A percentile compares a stretch with the other conserved stretches of the same genome.
Evolutionary conservation across 1,140 invertebrate genomes (phyloP).

Genomic region (Contarinia nasturtii): DNA sequence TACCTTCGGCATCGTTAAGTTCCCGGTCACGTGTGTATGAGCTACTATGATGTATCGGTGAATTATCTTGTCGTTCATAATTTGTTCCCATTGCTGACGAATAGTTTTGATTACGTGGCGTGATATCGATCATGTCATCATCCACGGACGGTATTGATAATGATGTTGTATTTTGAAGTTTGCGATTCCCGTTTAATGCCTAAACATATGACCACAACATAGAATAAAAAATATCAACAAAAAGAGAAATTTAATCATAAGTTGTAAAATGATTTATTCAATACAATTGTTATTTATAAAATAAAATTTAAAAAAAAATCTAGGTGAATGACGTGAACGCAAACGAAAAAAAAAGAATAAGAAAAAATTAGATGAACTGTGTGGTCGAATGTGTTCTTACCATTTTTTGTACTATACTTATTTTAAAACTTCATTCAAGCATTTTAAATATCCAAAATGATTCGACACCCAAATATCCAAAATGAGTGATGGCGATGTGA

Average conservation of each 20-base stretch:
- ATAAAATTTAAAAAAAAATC: too few species aligned
- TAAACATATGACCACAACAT: conserved; percentile 6
- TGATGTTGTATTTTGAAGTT: conserved; percentile 12
- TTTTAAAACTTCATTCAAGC: too few species aligned
- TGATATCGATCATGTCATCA: conserved; percentile 47
- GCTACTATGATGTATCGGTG: conserved; percentile 14
- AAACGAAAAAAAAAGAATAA: not conserved
- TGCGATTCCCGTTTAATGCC: conserved; percentile 12
- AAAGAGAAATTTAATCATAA: not conserved
- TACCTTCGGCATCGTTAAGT: conserved; percentile 15
- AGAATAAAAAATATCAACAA: conserved; percentile 1
- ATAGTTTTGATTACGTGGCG: conserved; percentile 10
- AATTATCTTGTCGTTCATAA: conserved; percentile 17
- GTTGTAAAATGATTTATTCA: conserved; percentile 1
- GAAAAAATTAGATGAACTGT: too few species aligned
- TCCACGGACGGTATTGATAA: conserved; percentile 27
- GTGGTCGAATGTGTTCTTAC: too few species aligned
- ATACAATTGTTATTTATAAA: too few species aligned
- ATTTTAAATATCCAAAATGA: too few species aligned
- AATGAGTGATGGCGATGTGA: too few species aligned
- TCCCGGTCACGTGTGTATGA: conserved; percentile 12
- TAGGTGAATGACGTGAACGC: too few species aligned
- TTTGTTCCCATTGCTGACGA: conserved; percentile 7
- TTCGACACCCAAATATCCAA: too few species aligned
- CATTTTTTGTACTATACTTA: too few species aligned